Percentiles rank a stretch among this genome's conserved stretches.
These are phyloP conservation scores for Cercocebus atys DNA, from an alignment of 2,113 vertebrate species.

Conservation along the genomic window DNA sequence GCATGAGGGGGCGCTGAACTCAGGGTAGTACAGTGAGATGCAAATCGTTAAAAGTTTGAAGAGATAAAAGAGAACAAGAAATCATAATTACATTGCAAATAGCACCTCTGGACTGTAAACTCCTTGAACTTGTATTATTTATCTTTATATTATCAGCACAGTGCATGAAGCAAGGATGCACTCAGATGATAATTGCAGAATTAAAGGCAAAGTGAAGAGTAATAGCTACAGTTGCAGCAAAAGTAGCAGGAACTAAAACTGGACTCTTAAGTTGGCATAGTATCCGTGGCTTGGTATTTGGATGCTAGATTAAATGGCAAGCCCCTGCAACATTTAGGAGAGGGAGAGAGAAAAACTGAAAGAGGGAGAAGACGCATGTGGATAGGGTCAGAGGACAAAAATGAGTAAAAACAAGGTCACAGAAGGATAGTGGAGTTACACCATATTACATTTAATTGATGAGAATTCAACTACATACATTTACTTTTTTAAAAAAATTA, in stretches of 20 bases:
- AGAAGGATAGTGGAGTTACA: not conserved
- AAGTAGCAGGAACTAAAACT: not conserved
- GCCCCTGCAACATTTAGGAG: not conserved
- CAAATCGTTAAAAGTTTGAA: not conserved
- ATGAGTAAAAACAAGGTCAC: not conserved
- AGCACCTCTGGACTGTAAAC: not conserved
- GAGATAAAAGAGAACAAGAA: not conserved
- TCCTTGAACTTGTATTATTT: not conserved
- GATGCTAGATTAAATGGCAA: not conserved
- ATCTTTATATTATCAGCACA: not conserved
- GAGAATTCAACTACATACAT: not conserved
- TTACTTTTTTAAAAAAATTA: not conserved
- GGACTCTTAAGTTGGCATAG: not conserved
- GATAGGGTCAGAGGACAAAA: not conserved
- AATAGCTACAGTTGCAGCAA: not conserved
- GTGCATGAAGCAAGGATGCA: not conserved
- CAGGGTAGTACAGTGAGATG: not conserved
- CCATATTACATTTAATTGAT: not conserved
- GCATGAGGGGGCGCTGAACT: not conserved
- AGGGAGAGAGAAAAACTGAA: not conserved
- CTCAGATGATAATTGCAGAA: not conserved
- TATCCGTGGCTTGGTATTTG: not conserved
- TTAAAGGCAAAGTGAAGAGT: not conserved
- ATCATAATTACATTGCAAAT: not conserved
- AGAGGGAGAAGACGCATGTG: too few relatives aligned